A percentile compares a stretch with the other conserved stretches of the same genome.
Conservation (phyloP, 2,888 invertebrate genomes). For the Geophilus truncorum region DNA sequence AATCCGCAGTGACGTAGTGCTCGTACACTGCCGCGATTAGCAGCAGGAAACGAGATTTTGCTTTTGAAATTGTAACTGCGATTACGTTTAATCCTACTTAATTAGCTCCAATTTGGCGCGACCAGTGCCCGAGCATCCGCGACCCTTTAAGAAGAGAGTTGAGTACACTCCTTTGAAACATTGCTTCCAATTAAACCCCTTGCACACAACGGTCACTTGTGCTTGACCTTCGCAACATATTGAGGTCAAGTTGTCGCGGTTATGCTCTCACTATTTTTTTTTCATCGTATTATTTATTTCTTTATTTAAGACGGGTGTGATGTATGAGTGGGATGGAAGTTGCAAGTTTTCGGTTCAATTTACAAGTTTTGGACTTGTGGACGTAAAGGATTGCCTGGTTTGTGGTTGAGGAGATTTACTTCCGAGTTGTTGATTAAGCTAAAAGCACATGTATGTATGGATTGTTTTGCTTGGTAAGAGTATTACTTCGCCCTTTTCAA, state of each 20-base stretch:
- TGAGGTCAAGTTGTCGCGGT: not conserved
- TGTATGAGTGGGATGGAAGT: no score
- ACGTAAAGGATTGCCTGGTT: no score
- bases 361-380: no score
- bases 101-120: not conserved
- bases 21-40: not conserved
- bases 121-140: not conserved
- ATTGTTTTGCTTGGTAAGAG: no score
- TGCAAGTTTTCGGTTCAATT: no score
- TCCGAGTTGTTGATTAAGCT: no score
- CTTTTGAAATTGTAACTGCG: not conserved
- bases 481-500: no score
- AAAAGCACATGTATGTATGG: no score
- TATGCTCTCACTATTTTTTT: not conserved
- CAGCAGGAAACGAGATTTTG: not conserved
- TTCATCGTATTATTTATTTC: not conserved
- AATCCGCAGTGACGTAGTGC: not conserved
- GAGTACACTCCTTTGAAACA: not conserved
- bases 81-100: not conserved
- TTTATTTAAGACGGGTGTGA: no score
- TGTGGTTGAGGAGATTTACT: no score
- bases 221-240: not conserved
- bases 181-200: not conserved
- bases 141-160: not conserved
- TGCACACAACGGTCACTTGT: not conserved